Conservation (phyloP, 2,888 invertebrate genomes). For the Schizotus pectinicornis region DNA sequence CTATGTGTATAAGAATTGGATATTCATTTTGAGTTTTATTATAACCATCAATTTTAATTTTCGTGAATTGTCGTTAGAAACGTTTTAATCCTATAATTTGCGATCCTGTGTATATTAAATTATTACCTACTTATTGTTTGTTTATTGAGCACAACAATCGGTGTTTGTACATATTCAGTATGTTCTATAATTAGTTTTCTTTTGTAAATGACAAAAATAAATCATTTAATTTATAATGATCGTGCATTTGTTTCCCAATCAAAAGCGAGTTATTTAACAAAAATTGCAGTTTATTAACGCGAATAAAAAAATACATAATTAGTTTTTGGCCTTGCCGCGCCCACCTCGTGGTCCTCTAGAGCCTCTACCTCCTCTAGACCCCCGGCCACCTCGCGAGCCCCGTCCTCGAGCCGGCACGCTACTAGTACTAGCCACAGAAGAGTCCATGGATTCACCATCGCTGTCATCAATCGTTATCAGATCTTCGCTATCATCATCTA, state of each 20-base stretch:
- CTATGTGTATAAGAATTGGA: slow-evolving; percentile 18
- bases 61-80: neutral
- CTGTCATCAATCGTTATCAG: slow-evolving; percentile 7
- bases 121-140: slow-evolving; percentile 3
- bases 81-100: slow-evolving; percentile 21
- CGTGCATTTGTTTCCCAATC: no score
- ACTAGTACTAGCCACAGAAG: neutral
- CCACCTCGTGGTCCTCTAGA: slow-evolving; percentile 2
- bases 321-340: neutral
- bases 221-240: slow-evolving; percentile 14
- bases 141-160: slow-evolving; percentile 8
- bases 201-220: slow-evolving; percentile 21
- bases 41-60: neutral
- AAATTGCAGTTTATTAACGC: no score
- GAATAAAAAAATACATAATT: no score
- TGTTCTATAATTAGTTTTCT: slow-evolving; percentile 20
- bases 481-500: slow-evolving; percentile 4
- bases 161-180: slow-evolving; percentile 15
- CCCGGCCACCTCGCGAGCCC: slow-evolving; percentile 38
- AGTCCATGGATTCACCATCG: slow-evolving; percentile 23
- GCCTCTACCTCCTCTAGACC: slow-evolving; percentile 31
- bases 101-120: slow-evolving; percentile 15
- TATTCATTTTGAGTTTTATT: slow-evolving; percentile 5
- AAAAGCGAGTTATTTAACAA: no score
- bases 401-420: slow-evolving; percentile 27